These are phyloP conservation scores for Drosophila miranda DNA, from an alignment of 1,140 invertebrate species.

Conservation along the genomic window DNA sequence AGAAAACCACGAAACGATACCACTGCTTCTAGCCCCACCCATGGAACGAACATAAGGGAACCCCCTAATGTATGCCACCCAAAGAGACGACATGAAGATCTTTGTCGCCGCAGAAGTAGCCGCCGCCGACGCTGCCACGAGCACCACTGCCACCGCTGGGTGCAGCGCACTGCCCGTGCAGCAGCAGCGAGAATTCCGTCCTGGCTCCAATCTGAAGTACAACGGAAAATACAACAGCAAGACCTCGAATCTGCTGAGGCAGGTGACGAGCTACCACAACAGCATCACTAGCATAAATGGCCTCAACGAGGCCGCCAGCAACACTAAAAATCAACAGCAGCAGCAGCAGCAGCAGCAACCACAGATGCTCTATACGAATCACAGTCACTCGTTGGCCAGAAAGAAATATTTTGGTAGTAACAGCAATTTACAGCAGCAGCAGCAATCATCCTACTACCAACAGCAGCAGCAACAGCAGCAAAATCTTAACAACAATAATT, in stretches of 20 bases:
- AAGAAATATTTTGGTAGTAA: slow-evolving; percentile 57
- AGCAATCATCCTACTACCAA: slow-evolving; percentile 39
- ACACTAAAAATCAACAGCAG: slow-evolving; percentile 35
- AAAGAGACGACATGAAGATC: slow-evolving; percentile 53
- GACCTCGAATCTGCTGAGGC: slow-evolving; percentile 48
- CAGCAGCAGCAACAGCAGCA: slow-evolving; percentile 48
- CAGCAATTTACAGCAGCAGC: slow-evolving; percentile 23
- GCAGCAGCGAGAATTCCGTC: slow-evolving; percentile 45
- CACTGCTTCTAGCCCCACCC: neutral
- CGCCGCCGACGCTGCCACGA: slow-evolving; percentile 21
- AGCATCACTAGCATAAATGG: slow-evolving; percentile 32
- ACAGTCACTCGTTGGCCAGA: slow-evolving; percentile 38
- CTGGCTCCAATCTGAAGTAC: slow-evolving; percentile 45
- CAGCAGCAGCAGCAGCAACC: no score
- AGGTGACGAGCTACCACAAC: slow-evolving; percentile 39
- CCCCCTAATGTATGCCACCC: slow-evolving; percentile 49
- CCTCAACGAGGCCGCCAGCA: slow-evolving; percentile 31
- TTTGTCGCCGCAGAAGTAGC: slow-evolving; percentile 52
- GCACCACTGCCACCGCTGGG: slow-evolving; percentile 10
- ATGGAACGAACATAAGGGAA: neutral
- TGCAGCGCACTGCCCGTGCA: slow-evolving; percentile 20
- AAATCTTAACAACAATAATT: slow-evolving; percentile 54
- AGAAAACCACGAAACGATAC: slow-evolving; percentile 12
- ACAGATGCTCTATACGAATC: slow-evolving; percentile 1
- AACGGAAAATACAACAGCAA: slow-evolving; percentile 62